Evolutionary conservation across 2,113 vertebrate genomes (phyloP).

Genomic region (Petrocephalus microphthalmus): DNA sequence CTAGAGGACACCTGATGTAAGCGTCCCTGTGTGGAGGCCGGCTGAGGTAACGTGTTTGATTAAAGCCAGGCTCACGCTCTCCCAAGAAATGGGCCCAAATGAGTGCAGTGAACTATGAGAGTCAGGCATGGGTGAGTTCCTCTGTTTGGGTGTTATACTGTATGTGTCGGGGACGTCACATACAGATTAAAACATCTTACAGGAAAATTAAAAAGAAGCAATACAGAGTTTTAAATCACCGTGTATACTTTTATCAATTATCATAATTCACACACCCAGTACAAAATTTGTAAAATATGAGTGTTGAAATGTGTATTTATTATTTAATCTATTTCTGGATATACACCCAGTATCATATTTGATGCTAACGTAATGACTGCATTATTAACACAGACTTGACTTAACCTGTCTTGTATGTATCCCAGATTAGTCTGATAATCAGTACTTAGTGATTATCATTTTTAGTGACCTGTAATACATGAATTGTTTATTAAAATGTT

Average conservation of each 20-base stretch:
- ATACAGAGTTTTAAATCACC: not conserved
- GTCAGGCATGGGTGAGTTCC: not conserved
- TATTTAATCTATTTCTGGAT: not conserved
- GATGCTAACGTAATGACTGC: not conserved
- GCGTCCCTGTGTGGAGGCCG: not conserved
- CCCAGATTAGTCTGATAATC: not conserved
- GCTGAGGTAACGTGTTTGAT: constrained; percentile 2
- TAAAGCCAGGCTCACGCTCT: not conserved
- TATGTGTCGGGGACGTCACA: not conserved
- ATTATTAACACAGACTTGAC: not conserved
- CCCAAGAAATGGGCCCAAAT: not conserved
- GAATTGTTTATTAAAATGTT: not conserved
- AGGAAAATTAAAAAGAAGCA: not conserved
- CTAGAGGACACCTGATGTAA: not conserved
- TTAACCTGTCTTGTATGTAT: not conserved
- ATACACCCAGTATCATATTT: not conserved
- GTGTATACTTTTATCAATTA: not conserved
- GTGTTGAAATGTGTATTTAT: not conserved
- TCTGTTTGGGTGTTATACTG: not conserved
- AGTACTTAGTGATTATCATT: not conserved
- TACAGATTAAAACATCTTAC: not conserved
- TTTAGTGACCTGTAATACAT: not conserved
- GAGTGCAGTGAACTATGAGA: not conserved
- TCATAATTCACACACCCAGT: not conserved
- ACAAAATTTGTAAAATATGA: not conserved